A percentile compares a stretch with the other conserved stretches of the same genome.
Evolutionary conservation across 1,140 invertebrate species (phyloP).

Genomic region (Drosophila orosa): DNA sequence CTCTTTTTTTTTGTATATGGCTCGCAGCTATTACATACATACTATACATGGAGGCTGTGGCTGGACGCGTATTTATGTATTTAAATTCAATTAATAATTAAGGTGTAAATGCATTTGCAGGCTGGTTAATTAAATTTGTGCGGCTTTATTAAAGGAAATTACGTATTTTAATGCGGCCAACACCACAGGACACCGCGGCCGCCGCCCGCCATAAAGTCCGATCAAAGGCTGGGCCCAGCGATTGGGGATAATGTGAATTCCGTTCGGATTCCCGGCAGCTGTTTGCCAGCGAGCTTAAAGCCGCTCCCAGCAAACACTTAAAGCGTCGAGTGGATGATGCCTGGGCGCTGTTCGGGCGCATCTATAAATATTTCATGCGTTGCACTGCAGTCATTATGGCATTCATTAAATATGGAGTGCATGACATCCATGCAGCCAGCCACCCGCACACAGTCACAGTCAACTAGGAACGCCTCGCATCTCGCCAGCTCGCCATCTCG

Average conservation of each 20-base stretch:
- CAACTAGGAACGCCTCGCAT: constrained; percentile 64
- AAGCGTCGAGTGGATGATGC: constrained; percentile 35
- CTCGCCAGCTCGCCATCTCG: neutral
- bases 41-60: constrained; percentile 6
- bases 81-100: constrained; percentile 84
- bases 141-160: constrained; percentile 83
- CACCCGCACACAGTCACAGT: constrained; percentile 22
- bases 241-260: constrained; percentile 46
- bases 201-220: constrained; percentile 36
- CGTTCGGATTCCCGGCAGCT: constrained; percentile 39
- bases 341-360: constrained; percentile 47
- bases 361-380: constrained; percentile 80
- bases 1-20: constrained; percentile 21
- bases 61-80: constrained; percentile 70
- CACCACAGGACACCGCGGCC: constrained; percentile 36
- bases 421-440: constrained; percentile 39
- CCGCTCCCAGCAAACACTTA: constrained; percentile 38
- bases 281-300: constrained; percentile 53
- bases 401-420: constrained; percentile 79
- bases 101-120: constrained; percentile 83
- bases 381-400: constrained; percentile 82
- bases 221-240: constrained; percentile 22
- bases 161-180: constrained; percentile 64
- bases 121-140: constrained; percentile 84
- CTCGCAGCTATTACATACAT: constrained; percentile 5